Conservation (phyloP, 2,888 invertebrate genomes). For the Chesias legatella region DNA sequence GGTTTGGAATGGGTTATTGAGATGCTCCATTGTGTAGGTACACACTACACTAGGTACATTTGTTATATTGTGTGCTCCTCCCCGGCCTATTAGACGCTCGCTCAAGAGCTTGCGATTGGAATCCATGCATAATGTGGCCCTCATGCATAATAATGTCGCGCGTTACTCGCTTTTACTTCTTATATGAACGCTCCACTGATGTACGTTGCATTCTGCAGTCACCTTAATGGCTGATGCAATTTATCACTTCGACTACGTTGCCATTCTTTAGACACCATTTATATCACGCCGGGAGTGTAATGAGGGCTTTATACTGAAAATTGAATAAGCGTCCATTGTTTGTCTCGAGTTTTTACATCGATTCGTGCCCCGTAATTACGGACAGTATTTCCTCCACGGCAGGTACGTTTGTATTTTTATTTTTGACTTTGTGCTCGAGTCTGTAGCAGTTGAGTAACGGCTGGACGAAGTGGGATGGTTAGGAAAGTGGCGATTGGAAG, state of each 20-base stretch:
- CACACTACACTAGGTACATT: slow-evolving; percentile 3
- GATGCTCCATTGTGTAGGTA: slow-evolving; percentile 34
- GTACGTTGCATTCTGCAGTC: slow-evolving; percentile 39
- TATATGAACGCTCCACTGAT: slow-evolving; percentile 45
- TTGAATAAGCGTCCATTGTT: slow-evolving; percentile 24
- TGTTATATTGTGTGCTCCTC: slow-evolving; percentile 35
- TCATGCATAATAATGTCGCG: slow-evolving; percentile 67
- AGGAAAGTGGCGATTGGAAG: slow-evolving; percentile 14
- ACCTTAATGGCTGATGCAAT: slow-evolving; percentile 37
- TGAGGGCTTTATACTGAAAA: slow-evolving; percentile 14
- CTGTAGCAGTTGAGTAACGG: slow-evolving; percentile 6
- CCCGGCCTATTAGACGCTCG: slow-evolving; percentile 52
- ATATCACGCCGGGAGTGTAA: slow-evolving; percentile 15
- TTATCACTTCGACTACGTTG: slow-evolving; percentile 35
- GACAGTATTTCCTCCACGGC: neutral
- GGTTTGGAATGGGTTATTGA: slow-evolving; percentile 32
- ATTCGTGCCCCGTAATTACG: slow-evolving; percentile 3
- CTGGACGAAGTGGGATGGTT: slow-evolving; percentile 12
- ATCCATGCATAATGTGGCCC: slow-evolving; percentile 67
- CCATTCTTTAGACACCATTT: slow-evolving; percentile 29
- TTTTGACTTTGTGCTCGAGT: neutral
- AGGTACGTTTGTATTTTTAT: neutral
- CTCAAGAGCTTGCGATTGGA: slow-evolving; percentile 51
- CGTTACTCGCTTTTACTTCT: slow-evolving; percentile 56
- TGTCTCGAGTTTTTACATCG: slow-evolving; percentile 8